A percentile compares a stretch with the other conserved stretches of the same genome.
Evolutionary conservation across 92 coral and sea anemone genomes (phyloP).

Genomic region (Epizoanthus stellaris): DNA sequence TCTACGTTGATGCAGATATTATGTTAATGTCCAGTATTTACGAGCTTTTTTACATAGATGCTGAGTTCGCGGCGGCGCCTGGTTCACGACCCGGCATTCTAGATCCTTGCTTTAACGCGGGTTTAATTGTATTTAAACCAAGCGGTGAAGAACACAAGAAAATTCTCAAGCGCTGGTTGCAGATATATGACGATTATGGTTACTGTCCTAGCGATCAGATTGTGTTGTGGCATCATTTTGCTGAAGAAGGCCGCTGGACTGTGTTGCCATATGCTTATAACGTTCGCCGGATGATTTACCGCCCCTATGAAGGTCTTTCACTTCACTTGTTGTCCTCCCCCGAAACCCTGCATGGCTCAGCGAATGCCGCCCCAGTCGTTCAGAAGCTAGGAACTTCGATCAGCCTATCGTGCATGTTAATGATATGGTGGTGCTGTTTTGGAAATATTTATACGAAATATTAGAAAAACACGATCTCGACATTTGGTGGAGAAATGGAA

Average conservation of each 20-base stretch:
- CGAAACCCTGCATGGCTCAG: conserved; percentile 84
- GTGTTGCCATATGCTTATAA: too few species aligned
- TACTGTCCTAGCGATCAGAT: not conserved
- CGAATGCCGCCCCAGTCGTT: conserved; percentile 73
- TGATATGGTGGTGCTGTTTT: conserved; percentile 66
- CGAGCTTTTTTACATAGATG: conserved; percentile 64
- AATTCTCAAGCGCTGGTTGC: not conserved
- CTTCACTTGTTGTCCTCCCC: conserved; percentile 26
- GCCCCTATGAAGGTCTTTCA: not conserved
- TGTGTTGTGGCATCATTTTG: conserved; percentile 29
- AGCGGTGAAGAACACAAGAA: conserved; percentile 34
- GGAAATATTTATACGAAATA: conserved; percentile 78
- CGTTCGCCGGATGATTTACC: too few species aligned
- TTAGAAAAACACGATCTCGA: conserved; percentile 61
- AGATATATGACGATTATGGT: too few species aligned
- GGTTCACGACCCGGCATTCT: too few species aligned
- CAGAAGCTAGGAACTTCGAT: conserved; percentile 65
- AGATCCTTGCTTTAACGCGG: too few species aligned
- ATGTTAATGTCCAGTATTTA: conserved; percentile 72
- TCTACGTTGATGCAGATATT: conserved; percentile 74
- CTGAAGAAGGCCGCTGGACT: too few species aligned
- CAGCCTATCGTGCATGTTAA: conserved; percentile 51
- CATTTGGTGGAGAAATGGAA: conserved; percentile 71
- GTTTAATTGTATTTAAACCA: conserved; percentile 63
- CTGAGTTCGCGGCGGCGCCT: too few species aligned